Conservation (phyloP, 2,888 invertebrate species). For the Mantis religiosa region DNA sequence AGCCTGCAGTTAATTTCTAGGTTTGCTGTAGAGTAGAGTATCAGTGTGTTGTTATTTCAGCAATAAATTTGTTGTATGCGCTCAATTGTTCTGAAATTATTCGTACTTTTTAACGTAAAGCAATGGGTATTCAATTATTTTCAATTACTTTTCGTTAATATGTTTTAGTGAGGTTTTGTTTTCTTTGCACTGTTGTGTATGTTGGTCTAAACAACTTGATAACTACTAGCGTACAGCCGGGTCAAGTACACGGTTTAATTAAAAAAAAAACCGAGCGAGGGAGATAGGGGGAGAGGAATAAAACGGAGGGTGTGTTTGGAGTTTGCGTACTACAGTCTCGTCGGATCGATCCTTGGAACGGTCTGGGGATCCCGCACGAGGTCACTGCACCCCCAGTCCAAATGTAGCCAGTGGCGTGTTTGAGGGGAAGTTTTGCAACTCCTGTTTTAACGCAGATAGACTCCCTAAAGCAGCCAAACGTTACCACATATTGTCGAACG, state of each 20-base stretch:
- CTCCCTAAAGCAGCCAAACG: neutral
- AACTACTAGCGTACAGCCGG: neutral
- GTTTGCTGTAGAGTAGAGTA: too few relatives aligned
- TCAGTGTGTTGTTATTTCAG: too few relatives aligned
- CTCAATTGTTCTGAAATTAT: too few relatives aligned
- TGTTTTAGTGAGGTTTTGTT: neutral
- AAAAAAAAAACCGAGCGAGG: neutral
- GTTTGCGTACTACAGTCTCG: neutral
- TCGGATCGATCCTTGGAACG: neutral
- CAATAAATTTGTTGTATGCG: too few relatives aligned
- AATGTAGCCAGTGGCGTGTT: neutral
- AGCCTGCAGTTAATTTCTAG: too few relatives aligned
- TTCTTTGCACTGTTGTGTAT: neutral
- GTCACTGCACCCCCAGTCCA: neutral
- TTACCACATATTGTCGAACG: too few relatives aligned
- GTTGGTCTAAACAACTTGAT: neutral
- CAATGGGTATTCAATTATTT: neutral
- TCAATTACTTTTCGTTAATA: neutral
- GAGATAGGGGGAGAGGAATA: too few relatives aligned
- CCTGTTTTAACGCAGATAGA: neutral
- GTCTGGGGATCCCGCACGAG: neutral
- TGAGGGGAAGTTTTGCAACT: neutral
- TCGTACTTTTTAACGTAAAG: too few relatives aligned
- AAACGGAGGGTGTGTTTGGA: neutral
- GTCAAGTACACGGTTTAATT: neutral